phyloP scores from a whole-genome alignment of 2,797 vertebrate genomes.

The Prionace glauca region DNA sequence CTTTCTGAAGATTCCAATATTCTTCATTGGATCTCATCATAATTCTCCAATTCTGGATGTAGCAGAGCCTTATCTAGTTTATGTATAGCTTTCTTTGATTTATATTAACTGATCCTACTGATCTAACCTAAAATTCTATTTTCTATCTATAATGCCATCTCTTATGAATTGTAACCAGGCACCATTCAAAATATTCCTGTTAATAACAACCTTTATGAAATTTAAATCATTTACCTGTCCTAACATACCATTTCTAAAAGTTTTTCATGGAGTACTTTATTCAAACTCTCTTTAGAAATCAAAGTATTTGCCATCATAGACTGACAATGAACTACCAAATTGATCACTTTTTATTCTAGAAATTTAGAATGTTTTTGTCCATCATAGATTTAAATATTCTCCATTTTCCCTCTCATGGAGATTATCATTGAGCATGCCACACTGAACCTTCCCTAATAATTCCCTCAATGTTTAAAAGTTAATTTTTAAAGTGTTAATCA shows the following conservation, averaged over 20 bases:
- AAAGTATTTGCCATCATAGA: no score
- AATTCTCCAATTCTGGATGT: background rate
- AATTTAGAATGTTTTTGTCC: no score
- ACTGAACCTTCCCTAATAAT: no score
- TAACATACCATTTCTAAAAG: background rate
- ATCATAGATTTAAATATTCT: no score
- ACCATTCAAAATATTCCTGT: background rate
- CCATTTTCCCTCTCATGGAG: no score
- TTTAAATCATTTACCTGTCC: background rate
- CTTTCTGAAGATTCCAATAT: background rate
- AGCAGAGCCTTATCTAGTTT: background rate
- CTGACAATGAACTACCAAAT: no score
- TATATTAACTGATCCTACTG: background rate
- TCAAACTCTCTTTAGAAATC: no score
- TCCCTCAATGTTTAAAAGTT: no score
- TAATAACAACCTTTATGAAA: background rate
- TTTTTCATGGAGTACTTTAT: no score
- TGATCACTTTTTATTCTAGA: no score
- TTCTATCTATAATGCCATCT: background rate
- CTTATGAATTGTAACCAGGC: background rate
- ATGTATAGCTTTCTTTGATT: background rate
- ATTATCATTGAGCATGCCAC: no score
- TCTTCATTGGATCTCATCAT: background rate
- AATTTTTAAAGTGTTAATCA: no score
- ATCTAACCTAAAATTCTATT: background rate